A percentile compares a stretch with the other conserved stretches of the same genome.
Evolutionary conservation across 2,113 vertebrate genomes (phyloP).

Genomic region (Clinocottus analis): DNA sequence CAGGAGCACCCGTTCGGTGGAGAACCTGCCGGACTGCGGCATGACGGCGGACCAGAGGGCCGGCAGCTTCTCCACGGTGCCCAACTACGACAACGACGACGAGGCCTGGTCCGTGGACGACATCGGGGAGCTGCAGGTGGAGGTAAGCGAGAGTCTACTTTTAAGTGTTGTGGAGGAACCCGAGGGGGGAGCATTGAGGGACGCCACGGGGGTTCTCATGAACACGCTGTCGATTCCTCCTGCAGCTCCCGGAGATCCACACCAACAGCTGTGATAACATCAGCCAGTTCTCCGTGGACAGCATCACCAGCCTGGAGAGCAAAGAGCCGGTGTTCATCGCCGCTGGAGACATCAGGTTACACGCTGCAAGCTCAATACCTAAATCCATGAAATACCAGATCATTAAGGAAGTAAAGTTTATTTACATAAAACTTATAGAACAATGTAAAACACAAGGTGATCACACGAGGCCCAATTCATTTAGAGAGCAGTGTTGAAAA

Average conservation of each 20-base stretch:
- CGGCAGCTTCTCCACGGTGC: conserved; percentile 90
- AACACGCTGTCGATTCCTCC: neutral
- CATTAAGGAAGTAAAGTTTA: too few relatives aligned
- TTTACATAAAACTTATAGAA: too few relatives aligned
- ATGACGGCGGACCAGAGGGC: conserved; percentile 89
- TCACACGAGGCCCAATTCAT: too few relatives aligned
- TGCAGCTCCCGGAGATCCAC: conserved; percentile 91
- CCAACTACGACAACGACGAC: conserved; percentile 96
- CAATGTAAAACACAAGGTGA: too few relatives aligned
- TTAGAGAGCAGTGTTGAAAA: too few relatives aligned
- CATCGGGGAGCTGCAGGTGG: conserved; percentile 95
- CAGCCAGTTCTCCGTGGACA: conserved; percentile 98
- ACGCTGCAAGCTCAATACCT: too few relatives aligned
- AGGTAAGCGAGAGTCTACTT: conserved; percentile 81
- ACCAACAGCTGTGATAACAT: conserved; percentile 98
- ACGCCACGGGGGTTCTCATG: neutral
- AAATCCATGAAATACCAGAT: too few relatives aligned
- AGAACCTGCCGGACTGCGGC: conserved; percentile 93
- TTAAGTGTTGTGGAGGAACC: neutral
- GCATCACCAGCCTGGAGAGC: conserved; percentile 97
- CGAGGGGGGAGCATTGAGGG: neutral
- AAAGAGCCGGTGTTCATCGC: conserved; percentile 95
- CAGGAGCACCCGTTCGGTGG: conserved; percentile 93
- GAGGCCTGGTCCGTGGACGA: conserved; percentile 97
- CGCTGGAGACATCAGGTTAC: conserved; percentile 93